phyloP scores from a whole-genome alignment of 2,797 vertebrate genomes.

The Anguilla marmorata region DNA sequence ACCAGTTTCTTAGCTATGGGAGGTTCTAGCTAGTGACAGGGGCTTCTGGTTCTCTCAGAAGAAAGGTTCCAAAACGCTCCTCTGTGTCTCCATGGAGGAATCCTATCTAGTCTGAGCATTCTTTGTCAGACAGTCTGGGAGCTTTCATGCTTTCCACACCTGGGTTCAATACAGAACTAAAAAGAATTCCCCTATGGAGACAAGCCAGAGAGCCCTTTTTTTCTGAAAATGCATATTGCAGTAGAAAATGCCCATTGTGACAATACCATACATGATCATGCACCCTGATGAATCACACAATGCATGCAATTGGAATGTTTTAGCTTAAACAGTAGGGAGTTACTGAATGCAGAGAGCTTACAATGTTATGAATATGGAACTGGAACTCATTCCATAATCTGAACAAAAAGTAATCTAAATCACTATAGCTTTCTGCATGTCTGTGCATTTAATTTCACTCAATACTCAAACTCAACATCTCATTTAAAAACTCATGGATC shows the following conservation, averaged over 20 bases:
- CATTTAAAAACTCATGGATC: too few species aligned
- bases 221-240: background rate
- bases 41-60: background rate
- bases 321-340: background rate
- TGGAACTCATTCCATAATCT: background rate
- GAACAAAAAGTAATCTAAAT: background rate
- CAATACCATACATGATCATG: background rate
- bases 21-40: background rate
- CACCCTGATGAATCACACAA: background rate
- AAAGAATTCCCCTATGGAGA: background rate
- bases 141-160: too few species aligned
- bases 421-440: background rate
- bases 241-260: background rate
- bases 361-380: too few species aligned
- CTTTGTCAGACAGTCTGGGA: too few species aligned
- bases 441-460: background rate
- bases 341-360: too few species aligned
- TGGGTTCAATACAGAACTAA: background rate
- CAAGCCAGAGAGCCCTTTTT: background rate
- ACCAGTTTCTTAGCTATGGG: background rate
- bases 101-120: background rate
- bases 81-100: background rate
- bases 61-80: background rate
- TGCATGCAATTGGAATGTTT: background rate
- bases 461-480: background rate